A percentile compares a stretch with the other conserved stretches of the same genome.
Evolutionary conservation across 2,888 invertebrate genomes (phyloP).

Genomic region (Diaperis boleti): DNA sequence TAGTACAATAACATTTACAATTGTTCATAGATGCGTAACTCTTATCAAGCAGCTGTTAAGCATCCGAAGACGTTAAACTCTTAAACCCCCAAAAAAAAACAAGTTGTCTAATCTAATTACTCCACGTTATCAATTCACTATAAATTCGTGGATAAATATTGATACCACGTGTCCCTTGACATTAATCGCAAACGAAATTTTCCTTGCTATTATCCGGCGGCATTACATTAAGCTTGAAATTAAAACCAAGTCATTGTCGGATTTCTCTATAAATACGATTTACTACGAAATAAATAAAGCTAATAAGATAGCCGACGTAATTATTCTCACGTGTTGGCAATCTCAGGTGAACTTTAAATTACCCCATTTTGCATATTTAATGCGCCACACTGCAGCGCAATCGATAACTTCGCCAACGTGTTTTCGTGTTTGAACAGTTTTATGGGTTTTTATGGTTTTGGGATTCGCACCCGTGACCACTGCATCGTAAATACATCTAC

Average conservation of each 20-base stretch:
- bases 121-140: slow-evolving; percentile 1
- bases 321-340: slow-evolving; percentile 28
- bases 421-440: no score
- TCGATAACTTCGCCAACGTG: slow-evolving; percentile 23
- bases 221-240: neutral
- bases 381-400: slow-evolving; percentile 29
- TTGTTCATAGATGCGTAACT: no score
- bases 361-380: slow-evolving; percentile 33
- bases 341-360: slow-evolving; percentile 30
- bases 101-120: neutral
- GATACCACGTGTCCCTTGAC: slow-evolving; percentile 26
- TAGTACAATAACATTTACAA: no score
- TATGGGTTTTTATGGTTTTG: neutral
- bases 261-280: neutral
- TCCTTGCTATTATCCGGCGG: neutral
- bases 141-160: slow-evolving; percentile 17
- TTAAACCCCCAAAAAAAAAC: neutral
- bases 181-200: slow-evolving; percentile 23
- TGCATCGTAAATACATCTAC: no score
- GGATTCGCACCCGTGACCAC: neutral
- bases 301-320: slow-evolving; percentile 3
- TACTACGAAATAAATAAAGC: neutral
- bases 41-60: neutral
- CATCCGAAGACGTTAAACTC: neutral
- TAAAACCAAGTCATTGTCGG: neutral